A percentile compares a stretch with the other conserved stretches of the same genome.
These are phyloP conservation scores for Rapana venosa DNA, from an alignment of 2,888 invertebrate species.

Conservation along the genomic window DNA sequence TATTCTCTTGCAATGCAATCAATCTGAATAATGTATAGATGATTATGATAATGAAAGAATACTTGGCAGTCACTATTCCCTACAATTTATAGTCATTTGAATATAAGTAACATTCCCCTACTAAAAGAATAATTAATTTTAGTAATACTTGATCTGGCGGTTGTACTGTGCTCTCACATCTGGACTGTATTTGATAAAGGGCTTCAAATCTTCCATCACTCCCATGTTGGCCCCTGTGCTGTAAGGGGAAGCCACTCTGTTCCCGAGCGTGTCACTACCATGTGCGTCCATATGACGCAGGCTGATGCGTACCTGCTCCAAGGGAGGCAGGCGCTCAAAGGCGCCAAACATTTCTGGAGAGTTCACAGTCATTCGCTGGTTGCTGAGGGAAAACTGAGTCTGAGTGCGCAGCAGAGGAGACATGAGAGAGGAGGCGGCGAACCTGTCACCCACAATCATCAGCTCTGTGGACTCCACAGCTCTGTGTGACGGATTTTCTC, in stretches of 20 bases:
- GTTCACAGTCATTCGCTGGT: constrained; percentile 64
- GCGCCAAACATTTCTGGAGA: constrained; percentile 64
- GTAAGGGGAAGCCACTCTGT: constrained; percentile 26
- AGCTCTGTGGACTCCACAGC: constrained; percentile 35
- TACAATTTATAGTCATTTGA: too few relatives aligned
- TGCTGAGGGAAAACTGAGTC: constrained; percentile 71
- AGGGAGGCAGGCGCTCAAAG: constrained; percentile 66
- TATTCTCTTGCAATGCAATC: too few relatives aligned
- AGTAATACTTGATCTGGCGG: constrained; percentile 43
- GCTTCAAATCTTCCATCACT: constrained; percentile 64
- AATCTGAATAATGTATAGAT: too few relatives aligned
- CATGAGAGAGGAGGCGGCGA: constrained; percentile 59
- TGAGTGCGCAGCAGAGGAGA: constrained; percentile 68
- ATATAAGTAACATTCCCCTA: too few relatives aligned
- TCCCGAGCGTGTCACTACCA: constrained; percentile 34
- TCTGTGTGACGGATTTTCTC: neutral
- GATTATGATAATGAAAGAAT: too few relatives aligned
- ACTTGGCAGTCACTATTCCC: too few relatives aligned
- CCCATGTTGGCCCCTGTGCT: neutral
- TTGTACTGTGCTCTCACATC: constrained; percentile 61
- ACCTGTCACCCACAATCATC: constrained; percentile 67
- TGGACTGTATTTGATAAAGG: constrained; percentile 70
- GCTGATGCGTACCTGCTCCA: constrained; percentile 68
- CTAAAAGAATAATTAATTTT: neutral
- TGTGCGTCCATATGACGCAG: constrained; percentile 64